phyloP scores from a whole-genome alignment of 1,140 invertebrate species.

The Apis dorsata region DNA sequence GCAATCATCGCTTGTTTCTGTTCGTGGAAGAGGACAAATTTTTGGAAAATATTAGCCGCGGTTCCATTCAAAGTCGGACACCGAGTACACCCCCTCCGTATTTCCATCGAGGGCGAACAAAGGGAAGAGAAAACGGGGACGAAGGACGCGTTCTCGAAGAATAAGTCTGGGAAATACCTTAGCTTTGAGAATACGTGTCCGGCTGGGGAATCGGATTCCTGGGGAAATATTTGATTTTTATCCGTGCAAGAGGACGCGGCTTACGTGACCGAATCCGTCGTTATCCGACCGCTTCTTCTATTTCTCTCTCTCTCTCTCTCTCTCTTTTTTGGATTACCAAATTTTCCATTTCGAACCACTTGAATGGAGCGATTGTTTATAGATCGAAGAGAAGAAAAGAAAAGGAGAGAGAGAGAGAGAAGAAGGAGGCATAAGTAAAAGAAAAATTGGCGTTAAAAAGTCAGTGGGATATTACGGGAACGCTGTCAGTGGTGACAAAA shows the following conservation, averaged over 20 bases:
- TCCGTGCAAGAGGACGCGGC: background rate
- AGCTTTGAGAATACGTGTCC: background rate
- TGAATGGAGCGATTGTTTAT: no score
- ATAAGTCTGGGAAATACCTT: background rate
- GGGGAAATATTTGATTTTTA: background rate
- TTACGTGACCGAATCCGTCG: background rate
- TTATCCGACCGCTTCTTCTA: no score
- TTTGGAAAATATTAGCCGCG: background rate
- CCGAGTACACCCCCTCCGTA: background rate
- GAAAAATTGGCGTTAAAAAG: background rate
- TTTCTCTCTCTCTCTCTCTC: no score
- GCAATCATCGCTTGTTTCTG: background rate
- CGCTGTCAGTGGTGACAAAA: conserved; percentile 61
- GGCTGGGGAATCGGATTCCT: conserved; percentile 1
- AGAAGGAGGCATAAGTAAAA: background rate
- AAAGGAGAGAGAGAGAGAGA: background rate
- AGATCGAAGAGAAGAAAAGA: background rate
- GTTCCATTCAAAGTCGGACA: background rate
- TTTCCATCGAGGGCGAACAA: conserved; percentile 3
- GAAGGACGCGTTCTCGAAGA: background rate
- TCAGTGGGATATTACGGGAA: conserved; percentile 47
- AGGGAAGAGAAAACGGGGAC: background rate
- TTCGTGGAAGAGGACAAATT: background rate
- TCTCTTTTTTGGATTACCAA: no score
- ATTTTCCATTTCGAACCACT: no score